phyloP scores from a whole-genome alignment of 2,113 vertebrate species.

The Onychostruthus taczanowskii region DNA sequence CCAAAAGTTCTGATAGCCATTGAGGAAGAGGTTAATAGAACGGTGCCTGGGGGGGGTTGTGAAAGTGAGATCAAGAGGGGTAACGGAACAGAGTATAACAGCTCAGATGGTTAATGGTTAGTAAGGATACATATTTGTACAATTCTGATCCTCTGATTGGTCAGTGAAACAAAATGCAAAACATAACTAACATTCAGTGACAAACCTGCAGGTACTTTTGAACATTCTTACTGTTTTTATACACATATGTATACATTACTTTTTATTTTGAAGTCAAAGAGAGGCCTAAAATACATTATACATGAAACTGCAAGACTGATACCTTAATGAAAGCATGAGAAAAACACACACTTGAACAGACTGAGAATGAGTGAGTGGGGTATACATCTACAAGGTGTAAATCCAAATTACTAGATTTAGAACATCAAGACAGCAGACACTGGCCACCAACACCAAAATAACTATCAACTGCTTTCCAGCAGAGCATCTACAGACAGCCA shows the following conservation, averaged over 20 bases:
- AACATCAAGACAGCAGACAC: not conserved
- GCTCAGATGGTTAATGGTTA: conserved; percentile 83
- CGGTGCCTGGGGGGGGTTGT: conserved; percentile 93
- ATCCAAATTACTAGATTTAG: not conserved
- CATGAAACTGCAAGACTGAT: not conserved
- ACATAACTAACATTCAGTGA: not conserved
- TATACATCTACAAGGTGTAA: not conserved
- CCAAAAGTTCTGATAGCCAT: conserved; percentile 99
- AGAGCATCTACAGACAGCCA: not conserved
- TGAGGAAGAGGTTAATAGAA: conserved; percentile 99
- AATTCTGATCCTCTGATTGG: conserved; percentile 87
- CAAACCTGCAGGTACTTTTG: not conserved
- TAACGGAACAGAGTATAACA: conserved; percentile 71
- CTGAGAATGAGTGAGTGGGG: not conserved
- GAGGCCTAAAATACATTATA: not conserved
- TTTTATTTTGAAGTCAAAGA: not conserved
- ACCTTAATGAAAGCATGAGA: not conserved
- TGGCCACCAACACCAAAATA: not conserved
- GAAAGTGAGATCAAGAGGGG: conserved; percentile 87
- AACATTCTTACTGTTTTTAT: not conserved
- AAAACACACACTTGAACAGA: not conserved
- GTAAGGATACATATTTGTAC: conserved; percentile 82
- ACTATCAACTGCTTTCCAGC: not conserved
- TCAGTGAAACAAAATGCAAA: conserved; percentile 66
- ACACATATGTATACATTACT: not conserved